These are phyloP conservation scores for Phoenicopterus ruber DNA, from an alignment of 2,113 vertebrate species.

Conservation along the genomic window DNA sequence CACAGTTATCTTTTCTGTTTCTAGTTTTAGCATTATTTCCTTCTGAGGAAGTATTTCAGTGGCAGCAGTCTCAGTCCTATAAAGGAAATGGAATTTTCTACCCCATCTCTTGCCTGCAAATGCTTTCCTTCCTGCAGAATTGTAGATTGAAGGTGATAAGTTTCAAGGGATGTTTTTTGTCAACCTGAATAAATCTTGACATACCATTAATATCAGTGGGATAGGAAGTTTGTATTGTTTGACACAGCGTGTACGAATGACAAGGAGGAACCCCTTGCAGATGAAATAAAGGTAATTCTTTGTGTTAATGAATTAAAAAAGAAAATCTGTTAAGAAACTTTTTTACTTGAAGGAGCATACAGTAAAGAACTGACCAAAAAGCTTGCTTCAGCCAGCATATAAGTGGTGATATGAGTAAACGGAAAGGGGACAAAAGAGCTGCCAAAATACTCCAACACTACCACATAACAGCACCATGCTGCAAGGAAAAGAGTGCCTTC, in stretches of 20 bases:
- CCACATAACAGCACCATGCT: not conserved
- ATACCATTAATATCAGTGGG: fast-evolving
- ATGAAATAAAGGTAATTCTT: not conserved
- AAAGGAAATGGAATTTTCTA: not conserved
- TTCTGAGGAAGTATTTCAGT: not conserved
- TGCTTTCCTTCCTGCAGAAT: not conserved
- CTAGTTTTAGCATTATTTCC: not conserved
- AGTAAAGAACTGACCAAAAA: not conserved
- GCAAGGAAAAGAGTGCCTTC: not conserved
- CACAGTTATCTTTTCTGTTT: not conserved
- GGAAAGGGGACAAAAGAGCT: not conserved
- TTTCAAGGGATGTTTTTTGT: not conserved
- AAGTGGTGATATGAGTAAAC: not conserved
- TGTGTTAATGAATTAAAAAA: not conserved
- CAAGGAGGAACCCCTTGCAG: not conserved
- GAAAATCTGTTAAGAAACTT: not conserved
- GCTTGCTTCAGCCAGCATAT: not conserved
- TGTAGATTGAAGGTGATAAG: not conserved
- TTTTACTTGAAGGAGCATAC: not conserved
- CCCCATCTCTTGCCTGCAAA: not conserved
- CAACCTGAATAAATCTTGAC: not conserved
- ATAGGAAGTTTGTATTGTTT: not conserved
- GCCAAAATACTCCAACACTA: not conserved
- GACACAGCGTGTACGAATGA: not conserved
- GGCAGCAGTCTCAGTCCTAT: not conserved